phyloP scores from a whole-genome alignment of 2,888 invertebrate species.

The Plemyria rubiginata region DNA sequence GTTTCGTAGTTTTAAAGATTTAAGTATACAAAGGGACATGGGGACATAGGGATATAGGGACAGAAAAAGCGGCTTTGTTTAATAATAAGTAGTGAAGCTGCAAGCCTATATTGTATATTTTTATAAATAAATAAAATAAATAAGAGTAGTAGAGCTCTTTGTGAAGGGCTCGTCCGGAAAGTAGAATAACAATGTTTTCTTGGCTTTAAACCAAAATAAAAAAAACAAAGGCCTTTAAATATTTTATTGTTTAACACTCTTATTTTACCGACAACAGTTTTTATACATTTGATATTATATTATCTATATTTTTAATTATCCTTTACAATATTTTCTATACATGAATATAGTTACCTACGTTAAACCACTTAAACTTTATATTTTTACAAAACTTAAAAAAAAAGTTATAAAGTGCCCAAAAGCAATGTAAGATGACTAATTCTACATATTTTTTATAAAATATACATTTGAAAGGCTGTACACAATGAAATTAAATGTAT shows the following conservation, averaged over 20 bases:
- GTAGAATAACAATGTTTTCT: neutral
- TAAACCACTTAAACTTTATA: slow-evolving; percentile 14
- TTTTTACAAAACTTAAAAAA: slow-evolving; percentile 16
- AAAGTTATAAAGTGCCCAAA: too few species aligned
- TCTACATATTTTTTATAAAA: neutral
- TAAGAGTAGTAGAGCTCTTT: too few species aligned
- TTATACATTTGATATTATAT: slow-evolving; percentile 44
- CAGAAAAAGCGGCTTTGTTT: too few species aligned
- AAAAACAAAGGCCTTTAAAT: slow-evolving; percentile 32
- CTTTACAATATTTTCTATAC: slow-evolving; percentile 29
- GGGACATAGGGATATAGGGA: too few species aligned
- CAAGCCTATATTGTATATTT: too few species aligned
- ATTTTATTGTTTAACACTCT: slow-evolving; percentile 38
- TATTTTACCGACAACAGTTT: slow-evolving; percentile 37
- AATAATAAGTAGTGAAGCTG: too few species aligned
- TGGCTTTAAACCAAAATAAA: neutral
- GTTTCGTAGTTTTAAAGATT: too few species aligned
- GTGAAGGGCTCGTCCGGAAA: too few species aligned
- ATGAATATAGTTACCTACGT: slow-evolving; percentile 24
- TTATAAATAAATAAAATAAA: too few species aligned
- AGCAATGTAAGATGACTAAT: neutral
- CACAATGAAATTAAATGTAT: neutral
- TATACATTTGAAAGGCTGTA: neutral
- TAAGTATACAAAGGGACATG: too few species aligned
- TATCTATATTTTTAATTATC: slow-evolving; percentile 30